These are phyloP conservation scores for Drosophila mettleri DNA, from an alignment of 2,888 invertebrate genomes.

Conservation along the genomic window DNA sequence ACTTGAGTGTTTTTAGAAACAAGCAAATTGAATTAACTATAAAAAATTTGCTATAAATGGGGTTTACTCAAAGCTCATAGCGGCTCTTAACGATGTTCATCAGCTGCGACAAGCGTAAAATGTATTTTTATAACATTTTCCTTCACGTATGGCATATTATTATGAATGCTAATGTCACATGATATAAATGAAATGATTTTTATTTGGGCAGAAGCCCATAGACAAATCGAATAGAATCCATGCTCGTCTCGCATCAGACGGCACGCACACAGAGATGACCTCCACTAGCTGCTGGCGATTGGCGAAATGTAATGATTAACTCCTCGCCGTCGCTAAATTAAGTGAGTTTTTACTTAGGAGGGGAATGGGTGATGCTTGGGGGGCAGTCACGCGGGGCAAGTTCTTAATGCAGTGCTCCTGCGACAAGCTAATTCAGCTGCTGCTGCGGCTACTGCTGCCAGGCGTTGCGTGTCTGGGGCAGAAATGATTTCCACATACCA, in stretches of 20 bases:
- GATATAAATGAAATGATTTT: background rate
- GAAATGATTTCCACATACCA: slow-evolving; percentile 82
- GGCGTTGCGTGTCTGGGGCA: slow-evolving; percentile 73
- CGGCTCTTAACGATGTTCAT: too few species aligned
- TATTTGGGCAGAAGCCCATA: background rate
- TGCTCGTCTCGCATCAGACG: slow-evolving; percentile 7
- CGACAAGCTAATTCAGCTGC: slow-evolving; percentile 61
- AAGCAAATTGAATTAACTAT: background rate
- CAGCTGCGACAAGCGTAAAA: background rate
- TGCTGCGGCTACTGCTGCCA: slow-evolving; percentile 22
- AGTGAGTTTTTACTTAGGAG: slow-evolving; percentile 77
- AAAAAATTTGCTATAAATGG: background rate
- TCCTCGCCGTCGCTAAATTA: slow-evolving; percentile 75
- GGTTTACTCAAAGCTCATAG: background rate
- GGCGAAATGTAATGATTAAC: slow-evolving; percentile 79
- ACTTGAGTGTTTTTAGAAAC: background rate
- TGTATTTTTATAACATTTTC: background rate
- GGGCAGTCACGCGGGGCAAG: slow-evolving; percentile 18
- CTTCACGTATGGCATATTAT: slow-evolving; percentile 13
- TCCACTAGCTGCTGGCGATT: slow-evolving; percentile 41
- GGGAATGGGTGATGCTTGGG: background rate
- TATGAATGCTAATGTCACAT: slow-evolving; percentile 8
- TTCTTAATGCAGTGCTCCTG: slow-evolving; percentile 61
- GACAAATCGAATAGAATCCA: slow-evolving; percentile 13
- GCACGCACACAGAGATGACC: slow-evolving; percentile 53